These are phyloP conservation scores for Stenodera caucasica DNA, from an alignment of 2,888 invertebrate species.

Conservation along the genomic window DNA sequence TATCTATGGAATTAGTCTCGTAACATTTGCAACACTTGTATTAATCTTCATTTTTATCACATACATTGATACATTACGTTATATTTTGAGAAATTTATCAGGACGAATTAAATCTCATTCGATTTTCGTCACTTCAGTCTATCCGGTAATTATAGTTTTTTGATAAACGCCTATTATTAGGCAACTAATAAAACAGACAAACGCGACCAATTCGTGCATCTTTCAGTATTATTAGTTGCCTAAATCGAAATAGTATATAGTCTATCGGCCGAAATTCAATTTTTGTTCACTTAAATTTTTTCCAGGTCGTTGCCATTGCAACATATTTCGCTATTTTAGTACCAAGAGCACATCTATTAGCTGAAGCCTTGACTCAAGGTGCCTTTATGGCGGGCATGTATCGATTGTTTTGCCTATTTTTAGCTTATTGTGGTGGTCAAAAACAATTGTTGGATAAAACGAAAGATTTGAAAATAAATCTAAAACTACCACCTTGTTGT, in stretches of 20 bases:
- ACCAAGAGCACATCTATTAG: constrained; percentile 66
- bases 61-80: constrained; percentile 60
- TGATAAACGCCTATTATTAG: neutral
- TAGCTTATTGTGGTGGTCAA: constrained; percentile 67
- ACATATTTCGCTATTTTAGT: constrained; percentile 63
- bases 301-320: constrained; percentile 63
- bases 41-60: constrained; percentile 58
- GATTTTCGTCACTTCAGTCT: constrained; percentile 63
- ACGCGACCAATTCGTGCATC: neutral
- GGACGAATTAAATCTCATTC: constrained; percentile 60
- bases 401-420: constrained; percentile 68
- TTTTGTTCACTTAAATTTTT: constrained; percentile 14
- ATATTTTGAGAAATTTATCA: constrained; percentile 60
- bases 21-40: constrained; percentile 58
- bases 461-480: constrained; percentile 62
- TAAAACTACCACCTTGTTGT: constrained; percentile 70
- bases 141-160: constrained; percentile 61
- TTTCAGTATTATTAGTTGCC: neutral
- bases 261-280: too few species aligned
- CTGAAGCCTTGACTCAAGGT: constrained; percentile 71
- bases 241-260: too few species aligned
- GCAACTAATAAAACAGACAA: neutral
- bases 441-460: constrained; percentile 62
- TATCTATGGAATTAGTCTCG: constrained; percentile 60
- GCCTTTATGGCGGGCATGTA: constrained; percentile 71